Conservation (phyloP, 1,140 invertebrate species). For the Listronotus oregonensis region DNA sequence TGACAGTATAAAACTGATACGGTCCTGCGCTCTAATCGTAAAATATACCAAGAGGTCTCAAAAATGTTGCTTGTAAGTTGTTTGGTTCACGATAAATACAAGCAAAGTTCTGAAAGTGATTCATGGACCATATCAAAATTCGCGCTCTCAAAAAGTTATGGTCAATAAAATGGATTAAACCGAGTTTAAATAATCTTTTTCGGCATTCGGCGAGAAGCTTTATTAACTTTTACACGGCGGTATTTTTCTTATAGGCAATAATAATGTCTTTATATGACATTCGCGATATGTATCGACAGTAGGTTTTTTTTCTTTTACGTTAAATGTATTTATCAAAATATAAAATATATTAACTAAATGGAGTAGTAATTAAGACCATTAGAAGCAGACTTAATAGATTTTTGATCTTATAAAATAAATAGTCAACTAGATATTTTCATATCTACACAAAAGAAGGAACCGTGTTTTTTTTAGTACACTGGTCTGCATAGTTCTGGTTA, state of each 20-base stretch:
- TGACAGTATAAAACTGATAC: background rate
- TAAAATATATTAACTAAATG: too few species aligned
- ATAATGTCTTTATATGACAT: conserved; percentile 31
- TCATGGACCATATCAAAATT: conserved; percentile 44
- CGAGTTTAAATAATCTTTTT: conserved; percentile 37
- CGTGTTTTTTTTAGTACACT: too few species aligned
- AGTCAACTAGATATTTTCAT: too few species aligned
- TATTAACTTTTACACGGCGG: conserved; percentile 33
- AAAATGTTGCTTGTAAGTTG: conserved; percentile 44
- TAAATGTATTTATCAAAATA: too few species aligned
- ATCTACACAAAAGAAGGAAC: too few species aligned
- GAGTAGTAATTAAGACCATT: too few species aligned
- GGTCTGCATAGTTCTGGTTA: too few species aligned
- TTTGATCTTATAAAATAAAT: too few species aligned
- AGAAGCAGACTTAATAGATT: too few species aligned
- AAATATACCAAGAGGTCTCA: conserved; percentile 34
- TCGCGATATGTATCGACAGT: too few species aligned
- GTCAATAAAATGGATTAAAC: conserved; percentile 33
- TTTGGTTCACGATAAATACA: conserved; percentile 46
- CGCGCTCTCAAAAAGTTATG: conserved; percentile 29
- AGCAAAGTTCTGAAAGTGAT: conserved; percentile 41
- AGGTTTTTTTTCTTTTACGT: too few species aligned
- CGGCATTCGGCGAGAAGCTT: conserved; percentile 31
- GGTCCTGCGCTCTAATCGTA: conserved; percentile 5
- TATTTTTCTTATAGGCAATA: conserved; percentile 33